Percentiles rank a stretch among this genome's conserved stretches.
These are phyloP conservation scores for Ophioderma brevispina DNA, from an alignment of 35 echinoderm and acorn worm species.

Conservation along the genomic window DNA sequence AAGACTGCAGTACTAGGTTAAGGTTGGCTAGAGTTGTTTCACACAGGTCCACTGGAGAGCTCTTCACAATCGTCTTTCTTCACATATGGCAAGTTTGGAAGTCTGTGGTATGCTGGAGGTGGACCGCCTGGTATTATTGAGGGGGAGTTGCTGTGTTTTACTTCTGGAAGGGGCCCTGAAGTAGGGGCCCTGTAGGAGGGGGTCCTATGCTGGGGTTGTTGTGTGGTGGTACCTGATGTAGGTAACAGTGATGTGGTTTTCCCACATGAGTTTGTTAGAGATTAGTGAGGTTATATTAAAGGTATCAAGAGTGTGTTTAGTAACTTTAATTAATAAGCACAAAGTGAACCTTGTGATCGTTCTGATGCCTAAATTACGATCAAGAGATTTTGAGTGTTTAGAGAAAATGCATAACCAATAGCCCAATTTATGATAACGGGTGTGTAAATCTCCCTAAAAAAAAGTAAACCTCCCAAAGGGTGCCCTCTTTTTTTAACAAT, in stretches of 20 bases:
- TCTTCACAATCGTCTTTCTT: neutral
- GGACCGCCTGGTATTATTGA: neutral
- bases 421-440: too few species aligned
- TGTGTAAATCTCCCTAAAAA: too few species aligned
- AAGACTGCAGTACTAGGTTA: neutral
- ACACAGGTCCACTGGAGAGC: neutral
- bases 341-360: too few species aligned
- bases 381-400: too few species aligned
- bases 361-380: too few species aligned
- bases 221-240: neutral
- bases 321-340: too few species aligned
- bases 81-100: neutral
- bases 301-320: too few species aligned
- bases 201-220: too few species aligned
- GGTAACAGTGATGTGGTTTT: neutral
- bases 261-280: neutral
- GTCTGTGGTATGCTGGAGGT: neutral
- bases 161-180: neutral
- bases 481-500: too few species aligned
- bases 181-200: neutral
- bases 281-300: too few species aligned
- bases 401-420: too few species aligned
- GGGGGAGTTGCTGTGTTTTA: neutral
- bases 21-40: conserved; percentile 1
- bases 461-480: too few species aligned